Percentiles rank a stretch among this genome's conserved stretches.
phyloP scores from a whole-genome alignment of 2,888 invertebrate genomes.

The Sycophila texana region DNA sequence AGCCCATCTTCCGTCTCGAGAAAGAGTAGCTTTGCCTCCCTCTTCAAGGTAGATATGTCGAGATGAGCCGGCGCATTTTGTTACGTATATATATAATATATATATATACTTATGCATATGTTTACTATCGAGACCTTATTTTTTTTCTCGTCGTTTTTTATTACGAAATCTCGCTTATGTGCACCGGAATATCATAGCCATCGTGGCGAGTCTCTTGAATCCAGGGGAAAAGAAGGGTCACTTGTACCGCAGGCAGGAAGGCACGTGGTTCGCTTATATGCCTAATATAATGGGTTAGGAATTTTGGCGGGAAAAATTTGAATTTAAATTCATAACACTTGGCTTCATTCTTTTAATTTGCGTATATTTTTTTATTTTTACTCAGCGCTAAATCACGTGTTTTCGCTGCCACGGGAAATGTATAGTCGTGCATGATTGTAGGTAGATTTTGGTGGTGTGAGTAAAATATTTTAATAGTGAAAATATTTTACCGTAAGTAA shows the following conservation, averaged over 20 bases:
- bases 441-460: constrained; percentile 34
- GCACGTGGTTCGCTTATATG: background rate
- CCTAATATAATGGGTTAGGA: too few relatives aligned
- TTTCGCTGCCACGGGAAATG: background rate
- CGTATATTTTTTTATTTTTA: background rate
- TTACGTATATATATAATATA: background rate
- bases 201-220: background rate
- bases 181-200: too few relatives aligned
- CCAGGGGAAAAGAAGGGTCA: background rate
- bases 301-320: too few relatives aligned
- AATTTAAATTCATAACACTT: too few relatives aligned
- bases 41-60: constrained; percentile 81
- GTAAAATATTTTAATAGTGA: background rate
- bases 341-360: too few relatives aligned
- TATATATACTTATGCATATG: background rate
- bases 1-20: constrained; percentile 85
- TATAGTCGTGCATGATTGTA: constrained; percentile 35
- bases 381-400: background rate
- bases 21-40: constrained; percentile 88
- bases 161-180: background rate
- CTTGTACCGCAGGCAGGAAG: background rate
- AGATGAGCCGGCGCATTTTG: constrained; percentile 15
- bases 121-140: too few relatives aligned
- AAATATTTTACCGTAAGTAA: background rate
- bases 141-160: too few relatives aligned